phyloP scores from a whole-genome alignment of 2,113 vertebrate species.

The Nerophis lumbriciformis region DNA sequence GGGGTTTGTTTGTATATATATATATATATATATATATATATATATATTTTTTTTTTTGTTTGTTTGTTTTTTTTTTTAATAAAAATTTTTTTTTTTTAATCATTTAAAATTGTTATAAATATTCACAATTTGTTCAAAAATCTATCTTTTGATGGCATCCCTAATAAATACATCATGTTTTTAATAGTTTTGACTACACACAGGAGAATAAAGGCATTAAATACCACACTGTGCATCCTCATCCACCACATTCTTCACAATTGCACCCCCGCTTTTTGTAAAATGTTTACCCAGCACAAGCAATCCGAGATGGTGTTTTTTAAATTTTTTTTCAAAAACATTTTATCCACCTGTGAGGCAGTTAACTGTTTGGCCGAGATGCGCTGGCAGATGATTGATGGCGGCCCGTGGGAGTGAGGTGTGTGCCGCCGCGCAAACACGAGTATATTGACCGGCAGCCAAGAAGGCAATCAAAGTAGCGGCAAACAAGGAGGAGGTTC shows the following conservation, averaged over 20 bases:
- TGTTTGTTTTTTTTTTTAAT: too few relatives aligned
- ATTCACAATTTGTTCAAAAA: too few relatives aligned
- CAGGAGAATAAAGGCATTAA: not conserved
- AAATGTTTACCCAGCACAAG: not conserved
- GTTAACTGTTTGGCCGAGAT: slow-evolving; percentile 31
- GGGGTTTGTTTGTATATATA: too few relatives aligned
- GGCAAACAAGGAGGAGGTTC: slow-evolving; percentile 28
- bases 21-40: too few relatives aligned
- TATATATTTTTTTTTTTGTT: too few relatives aligned
- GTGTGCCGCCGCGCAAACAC: slow-evolving; percentile 47
- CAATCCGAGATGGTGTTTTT: slow-evolving; percentile 7
- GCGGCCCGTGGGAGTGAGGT: slow-evolving; percentile 48
- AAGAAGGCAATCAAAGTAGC: slow-evolving; percentile 45
- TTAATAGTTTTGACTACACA: too few relatives aligned
- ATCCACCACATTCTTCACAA: not conserved
- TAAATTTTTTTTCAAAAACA: not conserved
- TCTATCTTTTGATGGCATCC: too few relatives aligned
- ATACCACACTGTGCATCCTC: not conserved
- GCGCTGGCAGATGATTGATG: slow-evolving; percentile 48
- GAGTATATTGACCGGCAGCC: slow-evolving; percentile 48
- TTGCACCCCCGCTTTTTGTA: not conserved
- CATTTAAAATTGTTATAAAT: too few relatives aligned
- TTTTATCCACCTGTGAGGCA: slow-evolving; percentile 31
- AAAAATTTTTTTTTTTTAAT: too few relatives aligned
- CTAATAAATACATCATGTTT: too few relatives aligned